phyloP scores from a whole-genome alignment of 1,140 invertebrate genomes.

The Diachasmimorpha longicaudata region DNA sequence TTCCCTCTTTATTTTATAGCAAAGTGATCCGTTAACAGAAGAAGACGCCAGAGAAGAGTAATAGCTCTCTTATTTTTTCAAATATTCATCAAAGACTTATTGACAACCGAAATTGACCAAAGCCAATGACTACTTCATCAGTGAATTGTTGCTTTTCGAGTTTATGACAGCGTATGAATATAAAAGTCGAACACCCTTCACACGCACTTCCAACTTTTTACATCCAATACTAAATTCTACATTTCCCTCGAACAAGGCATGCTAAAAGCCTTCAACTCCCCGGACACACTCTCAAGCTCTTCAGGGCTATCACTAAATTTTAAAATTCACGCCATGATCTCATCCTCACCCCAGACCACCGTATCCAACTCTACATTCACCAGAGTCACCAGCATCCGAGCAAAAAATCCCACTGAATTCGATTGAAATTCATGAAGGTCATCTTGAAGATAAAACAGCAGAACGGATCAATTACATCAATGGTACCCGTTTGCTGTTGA shows the following conservation, averaged over 20 bases:
- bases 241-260: neutral
- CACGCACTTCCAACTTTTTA: neutral
- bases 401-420: neutral
- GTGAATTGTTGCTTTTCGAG: neutral
- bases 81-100: too few species aligned
- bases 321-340: constrained; percentile 23
- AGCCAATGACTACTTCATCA: too few species aligned
- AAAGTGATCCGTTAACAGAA: too few species aligned
- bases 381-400: too few species aligned
- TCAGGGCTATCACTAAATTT: constrained; percentile 41
- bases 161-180: neutral
- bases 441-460: too few species aligned
- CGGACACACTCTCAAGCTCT: constrained; percentile 41
- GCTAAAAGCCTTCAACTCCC: neutral
- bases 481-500: too few species aligned
- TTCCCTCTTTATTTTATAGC: too few species aligned
- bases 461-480: too few species aligned
- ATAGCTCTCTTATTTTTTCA: too few species aligned
- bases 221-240: neutral
- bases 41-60: too few species aligned
- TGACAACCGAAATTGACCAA: too few species aligned
- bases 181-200: neutral
- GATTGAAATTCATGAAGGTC: too few species aligned
- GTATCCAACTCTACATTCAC: neutral
- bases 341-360: neutral